phyloP scores from a whole-genome alignment of 1,140 invertebrate species.

The Zaprionus ornatus region DNA sequence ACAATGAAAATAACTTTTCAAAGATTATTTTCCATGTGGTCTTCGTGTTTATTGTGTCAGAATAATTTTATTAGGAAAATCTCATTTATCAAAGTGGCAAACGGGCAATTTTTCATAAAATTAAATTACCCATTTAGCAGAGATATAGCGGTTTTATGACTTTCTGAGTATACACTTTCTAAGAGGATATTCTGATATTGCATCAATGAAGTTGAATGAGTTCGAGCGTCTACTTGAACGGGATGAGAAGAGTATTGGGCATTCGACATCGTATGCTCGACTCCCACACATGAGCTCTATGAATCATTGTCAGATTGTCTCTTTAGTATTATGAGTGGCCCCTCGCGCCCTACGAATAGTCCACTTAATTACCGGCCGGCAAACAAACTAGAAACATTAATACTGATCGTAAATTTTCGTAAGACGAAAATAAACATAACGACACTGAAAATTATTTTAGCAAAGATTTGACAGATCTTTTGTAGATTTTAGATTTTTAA shows the following conservation, averaged over 20 bases:
- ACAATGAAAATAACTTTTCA: background rate
- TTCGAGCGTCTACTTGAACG: background rate
- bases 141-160: background rate
- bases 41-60: background rate
- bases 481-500: constrained; percentile 32
- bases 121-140: background rate
- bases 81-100: background rate
- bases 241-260: background rate
- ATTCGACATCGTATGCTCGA: background rate
- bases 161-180: background rate
- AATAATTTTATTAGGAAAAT: background rate
- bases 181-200: background rate
- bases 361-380: constrained; percentile 75
- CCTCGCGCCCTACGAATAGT: constrained; percentile 36
- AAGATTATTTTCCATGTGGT: background rate
- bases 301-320: constrained; percentile 47
- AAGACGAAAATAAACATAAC: constrained; percentile 54
- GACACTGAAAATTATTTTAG: constrained; percentile 59
- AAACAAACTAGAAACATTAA: constrained; percentile 54
- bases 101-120: background rate
- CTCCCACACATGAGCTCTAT: constrained; percentile 22
- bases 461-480: constrained; percentile 41
- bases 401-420: constrained; percentile 58
- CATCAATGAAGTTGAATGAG: background rate
- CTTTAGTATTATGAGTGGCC: constrained; percentile 23